Evolutionary conservation across 1,140 invertebrate genomes (phyloP), one percentile per base, ranked within the genome.

Genomic region (Cherax destructor): DNA sequence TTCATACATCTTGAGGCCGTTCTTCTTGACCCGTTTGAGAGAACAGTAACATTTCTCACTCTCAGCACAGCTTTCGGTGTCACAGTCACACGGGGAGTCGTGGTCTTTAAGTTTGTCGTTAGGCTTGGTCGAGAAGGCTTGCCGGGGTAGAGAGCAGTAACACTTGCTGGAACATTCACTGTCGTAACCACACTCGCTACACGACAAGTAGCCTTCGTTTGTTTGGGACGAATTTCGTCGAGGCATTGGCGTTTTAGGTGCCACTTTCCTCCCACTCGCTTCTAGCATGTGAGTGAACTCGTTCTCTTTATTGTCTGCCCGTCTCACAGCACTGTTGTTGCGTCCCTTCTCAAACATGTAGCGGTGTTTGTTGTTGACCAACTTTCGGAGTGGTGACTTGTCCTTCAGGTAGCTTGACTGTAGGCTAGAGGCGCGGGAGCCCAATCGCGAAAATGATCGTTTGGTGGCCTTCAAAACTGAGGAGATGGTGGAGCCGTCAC

Each of bases 11-110:
- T 94, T 94, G 13, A 94, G 92, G 16, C 94, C 94, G 83, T 94
- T 94, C 50, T 94, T 93, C 86, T 94, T 94, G 72, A 94, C 92
- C 6, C 93, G 86, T 88, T 94, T 93, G 49, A 94, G 91, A 16
- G 94, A 94, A 94, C 97, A 98, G 94, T 98, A 98, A 94, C 97
- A 98, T 94, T 98, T 98, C 94, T 98, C 97, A 94, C 97, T 97
- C 88, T 97, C 97, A 0, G 97, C 96, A 94, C 97, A 98, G 93
- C 97, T 97, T 93, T 98, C 97, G 0, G 97, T 97, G 93, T 98
- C 97, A 94, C 97, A 98, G 4, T 96, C 96, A 93, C 97, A 93
- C 21, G 92, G 72, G 10, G 24, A 78, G 50, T 77, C 83, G n/a
- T 61, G 80, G 69, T 80, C 50, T 78, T 88, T 76, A 92, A 85